Evolutionary conservation across 2,113 vertebrate genomes (phyloP).

Genomic region (Scomber colias): DNA sequence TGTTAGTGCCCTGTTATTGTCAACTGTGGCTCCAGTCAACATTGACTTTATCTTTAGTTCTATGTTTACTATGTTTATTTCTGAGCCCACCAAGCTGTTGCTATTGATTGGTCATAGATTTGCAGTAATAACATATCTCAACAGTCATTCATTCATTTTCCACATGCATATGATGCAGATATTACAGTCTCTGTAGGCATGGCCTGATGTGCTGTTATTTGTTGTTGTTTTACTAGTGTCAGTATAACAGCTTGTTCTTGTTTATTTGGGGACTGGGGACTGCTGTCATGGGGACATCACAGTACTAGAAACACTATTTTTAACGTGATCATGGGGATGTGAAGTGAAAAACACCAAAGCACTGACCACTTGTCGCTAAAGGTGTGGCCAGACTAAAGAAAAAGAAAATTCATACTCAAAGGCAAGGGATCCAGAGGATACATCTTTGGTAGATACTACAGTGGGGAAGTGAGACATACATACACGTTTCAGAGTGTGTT

Average conservation of each 20-base stretch:
- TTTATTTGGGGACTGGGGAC: constrained; percentile 29
- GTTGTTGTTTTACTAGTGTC: constrained; percentile 12
- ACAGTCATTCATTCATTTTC: constrained; percentile 1
- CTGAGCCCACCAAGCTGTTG: not conserved
- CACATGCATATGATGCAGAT: constrained; percentile 2
- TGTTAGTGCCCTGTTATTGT: not conserved
- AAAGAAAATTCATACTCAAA: not conserved
- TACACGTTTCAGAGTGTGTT: not conserved
- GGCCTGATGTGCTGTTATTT: constrained; percentile 8
- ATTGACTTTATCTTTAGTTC: not conserved
- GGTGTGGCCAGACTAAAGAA: not conserved
- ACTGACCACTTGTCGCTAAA: constrained; percentile 10
- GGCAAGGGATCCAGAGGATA: not conserved
- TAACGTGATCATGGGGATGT: constrained; percentile 19
- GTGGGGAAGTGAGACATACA: no score
- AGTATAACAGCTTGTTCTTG: constrained; percentile 22
- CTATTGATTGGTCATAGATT: not conserved
- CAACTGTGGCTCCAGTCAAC: not conserved
- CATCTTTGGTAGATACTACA: not conserved
- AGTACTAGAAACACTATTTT: constrained; percentile 16
- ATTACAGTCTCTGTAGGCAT: constrained; percentile 1
- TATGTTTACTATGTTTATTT: no score
- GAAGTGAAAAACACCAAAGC: constrained; percentile 17
- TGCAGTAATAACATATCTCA: not conserved
- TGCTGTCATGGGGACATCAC: constrained; percentile 31